Base-by-base conservation (phyloP, 2,113 vertebrate species). In the Parus major region DNA sequence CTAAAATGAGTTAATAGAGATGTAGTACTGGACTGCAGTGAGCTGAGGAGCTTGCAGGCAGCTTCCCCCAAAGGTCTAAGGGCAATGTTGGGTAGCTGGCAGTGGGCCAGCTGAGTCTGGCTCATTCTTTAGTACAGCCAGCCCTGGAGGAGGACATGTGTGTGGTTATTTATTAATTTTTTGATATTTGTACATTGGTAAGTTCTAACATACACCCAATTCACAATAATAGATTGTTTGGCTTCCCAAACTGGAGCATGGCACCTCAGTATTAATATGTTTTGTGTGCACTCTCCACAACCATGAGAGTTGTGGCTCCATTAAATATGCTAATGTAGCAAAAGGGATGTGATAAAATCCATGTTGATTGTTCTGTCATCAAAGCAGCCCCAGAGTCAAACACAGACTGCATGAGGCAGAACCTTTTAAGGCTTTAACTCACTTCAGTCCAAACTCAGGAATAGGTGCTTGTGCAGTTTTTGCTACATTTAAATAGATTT, bases 51-150 rank as follows among this genome's bases (percentile, higher is more conserved):
- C 88, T 73, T 3, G 0, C 60, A 79, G 55, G 31, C n/a, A 65
- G 68, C 84, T 94, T 90, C 68, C 72, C 90, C 31, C 73, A 25
- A 61, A 94, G 88, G 76, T 97, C 81, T 60, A 7, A 90, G 94
- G 91, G 86, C 80, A 83, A 2, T 25, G 27, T 17, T 75, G 80
- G 95, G n/a, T 49, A n/a, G 69, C 69, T 93, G 95, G 83, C 91
- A 44, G 3, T 13, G 35, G 22, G 52, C 91, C 95, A 95, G 64
- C 72, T 93, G 88, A 72, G 80, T 88, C 50, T 59, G 52, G 24
- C 42, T 50, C 64, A 36, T 2, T 88, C 21, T 86, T 70, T 50
- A 47, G 35, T 28, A 35, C 73, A 90, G n/a, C 50, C 31, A 72
- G 47, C 47, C 33, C 52, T 88, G 76, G 22, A 94, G 60, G 50